Evolutionary conservation across 2,888 invertebrate species (phyloP).

Genomic region (Lysandra coridon): DNA sequence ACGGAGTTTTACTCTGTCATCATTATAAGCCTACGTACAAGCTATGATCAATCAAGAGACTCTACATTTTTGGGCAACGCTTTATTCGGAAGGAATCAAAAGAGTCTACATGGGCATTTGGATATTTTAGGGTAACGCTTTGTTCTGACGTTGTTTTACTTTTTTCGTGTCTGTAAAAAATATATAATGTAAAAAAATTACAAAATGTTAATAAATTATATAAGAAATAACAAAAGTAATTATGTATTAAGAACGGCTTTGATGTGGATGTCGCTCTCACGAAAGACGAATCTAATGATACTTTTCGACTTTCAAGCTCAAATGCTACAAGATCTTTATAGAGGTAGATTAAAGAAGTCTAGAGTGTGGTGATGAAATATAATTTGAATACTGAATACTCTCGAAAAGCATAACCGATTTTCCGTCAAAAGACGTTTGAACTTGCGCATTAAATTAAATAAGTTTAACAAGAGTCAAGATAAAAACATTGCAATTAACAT

Average conservation of each 20-base stretch:
- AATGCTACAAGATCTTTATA: not conserved
- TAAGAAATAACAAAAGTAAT: too few relatives aligned
- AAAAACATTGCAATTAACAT: not conserved
- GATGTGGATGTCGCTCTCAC: too few relatives aligned
- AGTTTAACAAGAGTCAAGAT: not conserved
- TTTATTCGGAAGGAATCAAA: not conserved
- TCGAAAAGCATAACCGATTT: not conserved
- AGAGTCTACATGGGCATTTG: not conserved
- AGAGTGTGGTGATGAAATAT: not conserved
- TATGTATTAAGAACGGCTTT: too few relatives aligned
- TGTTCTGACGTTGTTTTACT: not conserved
- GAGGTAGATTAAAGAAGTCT: not conserved
- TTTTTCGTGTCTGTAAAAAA: not conserved
- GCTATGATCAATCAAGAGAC: conserved; percentile 1
- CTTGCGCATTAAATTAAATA: too few relatives aligned
- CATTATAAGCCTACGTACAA: conserved; percentile 7
- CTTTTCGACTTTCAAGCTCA: not conserved
- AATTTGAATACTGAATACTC: not conserved
- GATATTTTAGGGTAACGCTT: not conserved
- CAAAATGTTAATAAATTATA: too few relatives aligned
- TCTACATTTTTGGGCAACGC: not conserved
- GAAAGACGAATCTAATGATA: too few relatives aligned
- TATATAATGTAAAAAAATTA: too few relatives aligned
- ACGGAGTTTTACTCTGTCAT: conserved; percentile 7
- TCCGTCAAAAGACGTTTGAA: not conserved